Base-by-base conservation (phyloP, 2,888 invertebrate genomes). In the Chrysolina oricalcia region DNA sequence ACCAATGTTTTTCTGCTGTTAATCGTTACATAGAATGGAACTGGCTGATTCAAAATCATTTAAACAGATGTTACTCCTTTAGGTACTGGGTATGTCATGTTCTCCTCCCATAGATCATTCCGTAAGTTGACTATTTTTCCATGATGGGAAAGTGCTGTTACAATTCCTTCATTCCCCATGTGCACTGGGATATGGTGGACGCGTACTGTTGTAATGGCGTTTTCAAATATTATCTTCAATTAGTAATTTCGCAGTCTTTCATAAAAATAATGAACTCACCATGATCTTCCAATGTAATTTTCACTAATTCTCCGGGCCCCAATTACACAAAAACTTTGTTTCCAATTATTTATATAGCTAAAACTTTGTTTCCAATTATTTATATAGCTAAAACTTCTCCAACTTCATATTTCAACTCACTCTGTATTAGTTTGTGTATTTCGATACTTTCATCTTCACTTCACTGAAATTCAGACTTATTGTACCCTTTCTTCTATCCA, bases 391-490 rank as follows among this genome's bases (percentile, higher is more conserved):
- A 10, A 40, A 40, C 40, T 8, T 40, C 40, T 48, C 11, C n/a
- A 8, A 40, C 40, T 40, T 40, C 10, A 10, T 40, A 40, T 40
- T 40, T 40, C 40, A 40, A 10, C 10, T 40, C 40, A 15, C 48
- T 48, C 13, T 48, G 48, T 15, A 48, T 13, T 4, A 48, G 15
- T 48, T 10, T 13, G 15, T 13, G 15, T 48, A 48, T 48, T 15
- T 48, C 11, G n/a, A 6, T 10, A 48, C 15, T 48, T 13, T 48
- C 4, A 6, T 13, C 4, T 15, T 48, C n/a, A 48, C 48, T 48
- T 48, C 48, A 15, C 48, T 48, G 48, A 48, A 48, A 13, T 48
- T 48, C n/a, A 48, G n/a, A 48, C 48, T 48, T 8, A 48, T 48
- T 13, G 48, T 48, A 48, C 13, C 13, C 13, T 48, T 48, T 13